Percentiles rank a stretch among this genome's conserved stretches.
Conservation (phyloP, 2,888 invertebrate species). For the Gastracanthus pulcherrimus region DNA sequence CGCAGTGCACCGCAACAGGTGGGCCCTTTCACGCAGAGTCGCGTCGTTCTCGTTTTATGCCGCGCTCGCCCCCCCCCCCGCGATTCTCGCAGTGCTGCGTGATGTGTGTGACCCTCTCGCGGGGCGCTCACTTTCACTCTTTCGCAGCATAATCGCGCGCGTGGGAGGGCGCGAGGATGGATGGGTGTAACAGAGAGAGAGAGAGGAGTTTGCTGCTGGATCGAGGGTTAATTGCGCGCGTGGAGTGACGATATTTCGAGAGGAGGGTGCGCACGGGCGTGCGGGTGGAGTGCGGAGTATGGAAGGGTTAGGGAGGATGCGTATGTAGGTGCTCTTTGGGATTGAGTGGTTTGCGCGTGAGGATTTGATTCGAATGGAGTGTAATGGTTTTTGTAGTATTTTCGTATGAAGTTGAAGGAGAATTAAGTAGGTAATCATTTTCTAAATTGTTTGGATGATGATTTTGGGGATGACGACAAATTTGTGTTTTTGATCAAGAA, state of each 20-base stretch:
- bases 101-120: background rate
- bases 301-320: no score
- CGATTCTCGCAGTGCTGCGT: slow-evolving; percentile 31
- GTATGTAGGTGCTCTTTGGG: no score
- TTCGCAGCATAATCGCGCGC: background rate
- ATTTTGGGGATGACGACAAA: no score
- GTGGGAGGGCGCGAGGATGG: background rate
- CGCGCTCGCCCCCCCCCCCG: slow-evolving; percentile 58
- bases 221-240: slow-evolving; percentile 35
- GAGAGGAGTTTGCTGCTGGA: no score
- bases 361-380: no score
- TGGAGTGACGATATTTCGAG: slow-evolving; percentile 16
- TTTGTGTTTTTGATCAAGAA: no score
- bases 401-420: no score
- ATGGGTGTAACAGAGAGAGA: background rate
- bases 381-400: no score
- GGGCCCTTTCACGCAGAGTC: slow-evolving; percentile 68
- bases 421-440: no score
- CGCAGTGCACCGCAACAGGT: slow-evolving; percentile 71
- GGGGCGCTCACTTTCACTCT: slow-evolving; percentile 48
- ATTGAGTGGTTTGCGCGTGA: no score
- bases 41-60: slow-evolving; percentile 65
- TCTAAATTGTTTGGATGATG: no score
- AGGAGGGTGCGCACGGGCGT: background rate
- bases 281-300: no score